Conservation (phyloP, 2,888 invertebrate genomes). For the Hetaerina titia region DNA sequence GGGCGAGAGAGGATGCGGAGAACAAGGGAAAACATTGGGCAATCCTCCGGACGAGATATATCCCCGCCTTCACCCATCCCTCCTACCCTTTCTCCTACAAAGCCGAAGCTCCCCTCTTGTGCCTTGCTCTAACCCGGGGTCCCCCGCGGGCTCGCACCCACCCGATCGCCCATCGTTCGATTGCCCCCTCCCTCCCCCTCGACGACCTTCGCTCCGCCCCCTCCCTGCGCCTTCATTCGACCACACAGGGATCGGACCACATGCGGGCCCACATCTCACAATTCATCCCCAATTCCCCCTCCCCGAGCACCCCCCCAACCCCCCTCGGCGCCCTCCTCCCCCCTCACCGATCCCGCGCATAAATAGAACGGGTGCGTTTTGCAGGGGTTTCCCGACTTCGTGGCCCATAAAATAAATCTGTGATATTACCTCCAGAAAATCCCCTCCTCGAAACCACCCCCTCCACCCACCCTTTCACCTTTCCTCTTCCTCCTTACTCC, state of each 20-base stretch:
- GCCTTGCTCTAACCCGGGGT: background rate
- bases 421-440: slow-evolving; percentile 54
- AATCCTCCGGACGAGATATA: background rate
- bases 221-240: background rate
- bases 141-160: background rate
- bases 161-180: background rate
- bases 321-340: background rate
- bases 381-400: slow-evolving; percentile 30
- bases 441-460: background rate
- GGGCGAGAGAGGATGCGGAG: background rate
- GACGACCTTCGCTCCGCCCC: background rate
- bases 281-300: background rate
- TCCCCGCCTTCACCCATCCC: background rate
- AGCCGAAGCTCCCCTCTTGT: background rate
- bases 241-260: background rate
- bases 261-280: background rate
- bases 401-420: slow-evolving; percentile 60
- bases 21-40: background rate
- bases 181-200: background rate
- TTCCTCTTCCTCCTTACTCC: background rate
- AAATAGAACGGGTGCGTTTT: slow-evolving; percentile 43
- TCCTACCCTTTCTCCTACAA: background rate
- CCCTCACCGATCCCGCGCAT: background rate
- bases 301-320: background rate
- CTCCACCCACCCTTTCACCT: background rate